Base-by-base conservation (phyloP, 2,888 invertebrate genomes). In the Xanthostigma xanthostigma region DNA sequence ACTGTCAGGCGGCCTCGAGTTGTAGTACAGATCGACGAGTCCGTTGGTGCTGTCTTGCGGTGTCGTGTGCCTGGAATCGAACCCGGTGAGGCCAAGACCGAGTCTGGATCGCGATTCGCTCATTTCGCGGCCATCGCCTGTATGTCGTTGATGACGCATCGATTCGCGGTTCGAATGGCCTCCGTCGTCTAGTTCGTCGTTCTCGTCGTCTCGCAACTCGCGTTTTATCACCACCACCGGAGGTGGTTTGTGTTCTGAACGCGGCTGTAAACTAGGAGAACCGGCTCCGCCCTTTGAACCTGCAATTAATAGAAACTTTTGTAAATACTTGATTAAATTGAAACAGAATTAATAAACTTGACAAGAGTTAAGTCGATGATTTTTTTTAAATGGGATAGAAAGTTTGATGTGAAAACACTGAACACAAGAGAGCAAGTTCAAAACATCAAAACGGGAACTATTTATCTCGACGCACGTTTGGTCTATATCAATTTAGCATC, bases 171-270 rank as follows among this genome's bases (percentile, higher is more conserved):
- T 53, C 39, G 53, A 47, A 49, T 57, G 54, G 35, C 49, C n/a
- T n/a, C n/a, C 48, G 27, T 48, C 43, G 17, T 48, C 48, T n/a
- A 35, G 67, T 51, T 83, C 82, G 57, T 80, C 79, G 51, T 68
- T 71, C 57, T 87, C 87, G 56, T 91, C 90, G 58, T 89, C 89
- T 51, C 88, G 76, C 57, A 91, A 75, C 63, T 91, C 90, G 48
- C 85, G 73, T 64, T 93, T 93, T 59, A 93, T 82, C 51, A 93
- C 91, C 41, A 93, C 92, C 27, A 92, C 91, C 36, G 92, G 92
- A 50, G 91, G 91, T 50, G 89, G 84, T 62, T 90, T 90, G 66
- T 81, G 82, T 60, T 90, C 88, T 49, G 82, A 77, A 42, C 81
- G 68, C 27, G 83, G 76, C 49, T 80, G 74, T 53, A 79, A 65